Evolutionary conservation across 2,888 invertebrate genomes (phyloP), one percentile per base, ranked within the genome.

Genomic region (Xanthostigma xanthostigma): DNA sequence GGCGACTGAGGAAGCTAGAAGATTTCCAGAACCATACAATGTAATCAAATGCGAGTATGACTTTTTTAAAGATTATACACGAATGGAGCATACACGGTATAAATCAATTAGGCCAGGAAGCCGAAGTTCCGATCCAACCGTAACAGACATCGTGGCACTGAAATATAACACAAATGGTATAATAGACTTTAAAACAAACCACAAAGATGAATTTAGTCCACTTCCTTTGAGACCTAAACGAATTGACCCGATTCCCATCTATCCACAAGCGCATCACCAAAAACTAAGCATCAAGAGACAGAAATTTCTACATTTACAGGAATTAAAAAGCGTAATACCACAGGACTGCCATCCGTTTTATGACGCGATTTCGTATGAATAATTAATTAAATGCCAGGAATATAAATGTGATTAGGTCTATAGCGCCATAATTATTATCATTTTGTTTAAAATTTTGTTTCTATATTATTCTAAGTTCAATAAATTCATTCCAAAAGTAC

Each of bases 41-140:
- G 48, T 48, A 9, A 49, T 50, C 11, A 49, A 51, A 12, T 40
- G 55, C 39, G 27, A 40, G 11, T 46, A 44, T 41, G 8, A 35
- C 9, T 51, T 47, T 41, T 51, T 51, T 43, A 17, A 47, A 34
- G 38, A 51, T 33, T 51, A 46, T 46, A 14, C 33, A 11, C 37
- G 43, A 34, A 33, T 37, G 8, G 12, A 46, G 37, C 33, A 45
- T 11, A n/a, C n/a, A n/a, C n/a, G n/a, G n/a, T 55, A 50, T n/a
- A n/a, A 36, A 6, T 53, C 53, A 10, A 57, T 58, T 40, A 51
- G 57, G 11, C 56, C 57, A 8, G 58, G 56, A n/a, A 48, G 10
- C 12, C 53, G 53, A 36, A 36, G 41, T 12, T 49, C 52, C 10
- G 57, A 58, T 17, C 53, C 54, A 3, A 50, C 48, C 35, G 57